Conservation (phyloP, 53 echinoderm and acorn worm genomes). For the Temnopleurus reevesii region DNA sequence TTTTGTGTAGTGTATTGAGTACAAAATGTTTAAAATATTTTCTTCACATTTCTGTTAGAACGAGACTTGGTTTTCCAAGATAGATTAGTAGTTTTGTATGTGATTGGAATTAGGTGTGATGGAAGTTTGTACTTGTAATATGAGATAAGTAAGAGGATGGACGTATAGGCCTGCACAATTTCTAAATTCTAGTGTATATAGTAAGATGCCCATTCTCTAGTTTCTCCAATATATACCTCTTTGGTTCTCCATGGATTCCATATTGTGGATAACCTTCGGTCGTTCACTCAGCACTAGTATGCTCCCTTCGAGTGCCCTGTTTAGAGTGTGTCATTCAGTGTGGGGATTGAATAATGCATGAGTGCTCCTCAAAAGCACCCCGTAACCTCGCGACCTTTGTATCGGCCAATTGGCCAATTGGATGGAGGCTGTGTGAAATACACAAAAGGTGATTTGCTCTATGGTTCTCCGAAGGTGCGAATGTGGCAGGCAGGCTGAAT, state of each 20-base stretch:
- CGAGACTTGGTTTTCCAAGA: too few species aligned
- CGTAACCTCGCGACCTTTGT: constrained; percentile 55
- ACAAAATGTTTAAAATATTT: too few species aligned
- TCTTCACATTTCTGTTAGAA: too few species aligned
- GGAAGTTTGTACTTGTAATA: background rate
- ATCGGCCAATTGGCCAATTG: constrained; percentile 60
- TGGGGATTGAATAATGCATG: constrained; percentile 59
- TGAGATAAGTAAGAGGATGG: background rate
- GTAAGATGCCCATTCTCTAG: background rate
- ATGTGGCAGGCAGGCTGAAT: constrained; percentile 47
- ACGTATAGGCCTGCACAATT: background rate
- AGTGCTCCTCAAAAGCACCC: constrained; percentile 55
- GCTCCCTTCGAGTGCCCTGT: constrained; percentile 45
- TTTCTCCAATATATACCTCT: constrained; percentile 14
- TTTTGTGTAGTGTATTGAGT: too few species aligned
- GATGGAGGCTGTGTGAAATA: constrained; percentile 41
- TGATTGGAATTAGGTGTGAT: background rate
- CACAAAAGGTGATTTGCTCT: constrained; percentile 54
- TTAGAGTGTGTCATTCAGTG: constrained; percentile 57
- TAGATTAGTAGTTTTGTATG: background rate
- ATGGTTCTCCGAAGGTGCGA: constrained; percentile 34
- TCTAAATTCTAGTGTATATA: background rate
- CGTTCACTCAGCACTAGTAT: constrained; percentile 38
- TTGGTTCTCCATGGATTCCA: background rate
- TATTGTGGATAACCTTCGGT: constrained; percentile 37